Conservation (phyloP, 2,113 vertebrate genomes). For the Kryptolebias marmoratus region DNA sequence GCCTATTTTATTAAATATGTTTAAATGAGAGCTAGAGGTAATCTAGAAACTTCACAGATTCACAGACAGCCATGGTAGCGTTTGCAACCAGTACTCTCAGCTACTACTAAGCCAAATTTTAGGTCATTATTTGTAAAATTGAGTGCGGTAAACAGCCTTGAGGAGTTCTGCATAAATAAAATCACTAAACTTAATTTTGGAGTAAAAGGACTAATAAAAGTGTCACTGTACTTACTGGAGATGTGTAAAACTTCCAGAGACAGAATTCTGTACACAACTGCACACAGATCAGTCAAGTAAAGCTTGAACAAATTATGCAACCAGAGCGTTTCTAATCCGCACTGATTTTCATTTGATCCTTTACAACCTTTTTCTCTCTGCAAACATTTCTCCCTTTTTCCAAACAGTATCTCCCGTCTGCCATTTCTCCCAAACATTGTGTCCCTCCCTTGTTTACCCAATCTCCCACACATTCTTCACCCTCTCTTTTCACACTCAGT, state of each 20-base stretch:
- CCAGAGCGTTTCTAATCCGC: constrained; percentile 15
- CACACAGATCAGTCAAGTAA: constrained; percentile 44
- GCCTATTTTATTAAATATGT: too few species aligned
- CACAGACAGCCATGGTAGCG: too few species aligned
- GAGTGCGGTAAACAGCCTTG: too few species aligned
- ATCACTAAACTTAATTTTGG: too few species aligned
- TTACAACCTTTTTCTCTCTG: constrained; percentile 16
- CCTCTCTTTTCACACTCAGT: neutral
- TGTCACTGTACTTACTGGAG: too few species aligned
- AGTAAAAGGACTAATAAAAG: neutral
- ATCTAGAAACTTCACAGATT: too few species aligned
- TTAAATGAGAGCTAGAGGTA: too few species aligned
- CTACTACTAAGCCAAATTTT: too few species aligned
- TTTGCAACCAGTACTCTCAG: too few species aligned
- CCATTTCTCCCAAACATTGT: neutral
- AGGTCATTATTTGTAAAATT: too few species aligned
- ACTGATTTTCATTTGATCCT: constrained; percentile 9
- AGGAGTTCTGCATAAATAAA: too few species aligned
- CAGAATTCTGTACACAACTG: neutral
- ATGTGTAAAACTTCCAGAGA: neutral
- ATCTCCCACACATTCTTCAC: constrained; percentile 10
- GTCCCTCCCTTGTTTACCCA: constrained; percentile 20
- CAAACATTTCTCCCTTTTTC: neutral
- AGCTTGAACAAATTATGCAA: constrained; percentile 55
- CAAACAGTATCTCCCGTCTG: neutral